Base-by-base conservation (phyloP, 2,888 invertebrate genomes). In the Vanessa cardui region DNA sequence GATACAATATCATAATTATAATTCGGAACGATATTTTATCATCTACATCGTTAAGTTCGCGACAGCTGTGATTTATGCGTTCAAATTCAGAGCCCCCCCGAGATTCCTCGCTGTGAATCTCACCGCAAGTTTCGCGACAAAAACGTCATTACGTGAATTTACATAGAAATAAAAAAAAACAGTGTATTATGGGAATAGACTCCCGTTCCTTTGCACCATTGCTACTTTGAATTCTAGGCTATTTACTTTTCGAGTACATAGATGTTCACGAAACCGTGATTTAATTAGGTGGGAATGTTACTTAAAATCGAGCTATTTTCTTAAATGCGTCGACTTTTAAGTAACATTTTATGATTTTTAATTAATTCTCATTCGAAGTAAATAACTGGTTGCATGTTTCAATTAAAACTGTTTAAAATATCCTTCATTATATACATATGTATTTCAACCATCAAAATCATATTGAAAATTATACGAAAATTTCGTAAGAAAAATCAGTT, bases 101-200 rank as follows among this genome's bases (percentile, higher is more conserved):
- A 76, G 76, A 74, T 68, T 75, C 78, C 73, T 76, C 72, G 80
- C 80, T 81, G 83, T 90, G 89, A 89, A 90, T 89, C 89, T 85
- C 80, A 75, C 82, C 85, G 78, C 84, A 83, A 87, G 83, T 85
- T 81, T 82, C 81, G 86, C 89, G 89, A 88, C 90, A 90, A 90
- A 92, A 92, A 89, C 90, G 89, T 90, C 88, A 90, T 90, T 91
- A 92, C 87, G 87, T 83, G 86, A 88, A 92, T 92, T 88, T 86
- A 81, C 86, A 86, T 86, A 85, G 88, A 87, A 89, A 90, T 91
- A 89, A 90, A 86, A 77, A 89, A 90, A 86, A 77, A 76, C 74
- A 74, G 66, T 16, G 18, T 73, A 77, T 75, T 74, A 66, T 72
- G 72, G 78, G 75, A 76, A 78, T 76, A 76, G 74, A 62, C 52